Base-by-base conservation (phyloP, 2,888 invertebrate genomes). In the Caenorhabditis sp. region DNA sequence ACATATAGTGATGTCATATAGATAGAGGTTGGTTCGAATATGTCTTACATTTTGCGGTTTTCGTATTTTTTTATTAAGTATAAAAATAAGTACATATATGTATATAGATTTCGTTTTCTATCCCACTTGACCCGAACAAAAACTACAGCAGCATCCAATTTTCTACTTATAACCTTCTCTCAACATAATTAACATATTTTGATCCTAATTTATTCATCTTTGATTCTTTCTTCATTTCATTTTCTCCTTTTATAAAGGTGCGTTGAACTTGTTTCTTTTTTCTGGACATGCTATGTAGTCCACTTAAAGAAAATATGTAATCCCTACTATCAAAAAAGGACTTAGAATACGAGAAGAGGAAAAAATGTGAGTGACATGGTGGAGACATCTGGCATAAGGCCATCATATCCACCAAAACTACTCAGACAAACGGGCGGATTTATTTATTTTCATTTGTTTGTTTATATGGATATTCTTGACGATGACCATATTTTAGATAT, bases 321-420 rank as follows among this genome's bases (percentile, higher is more conserved):
- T 49, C 36, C 64, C 57, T 57, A 58, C 50, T 36, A 57, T 58
- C 52, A 57, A 64, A 64, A 31, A 31, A 31, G 31, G 31, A 31
- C 5, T 7, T 31, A 10, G 10, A 31, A 31, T 31, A 31, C 5
- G 10, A 31, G 31, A 31, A 31, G 31, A 10, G 10, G 31, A 31
- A 31, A n/a, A 10, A 31, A 31, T 31, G 10, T 31, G 31, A 31
- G 49, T 49, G 17, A n/a, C 49, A 49, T 49, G 49, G 21, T 10
- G 7, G 52, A 52, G 4, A 23, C 23, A 20, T 52, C 23, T 52
- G 52, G 52, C 52, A 20, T 52, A 8, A 49, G 49, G 49, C 49
- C 17, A 49, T 20, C 20, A 49, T 20, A 49, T 49, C 31, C 31
- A 31, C 31, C 31, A 31, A n/a, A 31, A 31, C 31, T 31, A 31